phyloP scores from a whole-genome alignment of 2,113 vertebrate species.

The Anser brachyrhynchus region DNA sequence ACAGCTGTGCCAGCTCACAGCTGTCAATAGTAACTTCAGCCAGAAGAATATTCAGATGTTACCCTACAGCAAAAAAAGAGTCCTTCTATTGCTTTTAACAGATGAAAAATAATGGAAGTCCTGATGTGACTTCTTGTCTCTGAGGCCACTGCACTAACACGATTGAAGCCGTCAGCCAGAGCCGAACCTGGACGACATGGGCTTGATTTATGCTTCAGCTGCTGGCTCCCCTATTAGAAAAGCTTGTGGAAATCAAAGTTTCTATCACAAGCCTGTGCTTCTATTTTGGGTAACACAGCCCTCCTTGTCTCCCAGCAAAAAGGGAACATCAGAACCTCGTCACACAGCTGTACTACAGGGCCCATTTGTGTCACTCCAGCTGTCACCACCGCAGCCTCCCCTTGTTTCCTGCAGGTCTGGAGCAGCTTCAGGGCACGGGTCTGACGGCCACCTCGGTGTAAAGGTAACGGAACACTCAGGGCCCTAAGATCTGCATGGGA shows the following conservation, averaged over 20 bases:
- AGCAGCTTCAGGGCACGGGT: background rate
- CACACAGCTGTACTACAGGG: background rate
- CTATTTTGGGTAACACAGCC: background rate
- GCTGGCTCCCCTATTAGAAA: background rate
- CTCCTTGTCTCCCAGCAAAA: background rate
- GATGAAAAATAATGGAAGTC: background rate
- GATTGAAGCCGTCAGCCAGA: background rate
- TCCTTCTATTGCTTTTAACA: background rate
- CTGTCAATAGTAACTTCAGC: background rate
- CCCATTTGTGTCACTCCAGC: background rate
- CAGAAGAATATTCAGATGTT: background rate
- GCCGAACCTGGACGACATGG: background rate
- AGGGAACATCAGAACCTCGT: accelerated
- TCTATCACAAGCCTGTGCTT: background rate
- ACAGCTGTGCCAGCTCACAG: background rate
- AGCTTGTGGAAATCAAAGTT: background rate
- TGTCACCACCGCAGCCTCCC: background rate
- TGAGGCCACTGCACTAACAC: background rate
- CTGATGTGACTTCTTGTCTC: background rate
- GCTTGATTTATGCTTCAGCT: background rate
- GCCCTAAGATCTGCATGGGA: accelerated
- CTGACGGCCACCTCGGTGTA: background rate
- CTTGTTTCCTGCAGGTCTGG: background rate
- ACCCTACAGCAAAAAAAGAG: background rate
- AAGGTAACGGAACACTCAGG: background rate